Percentiles rank a stretch among this genome's conserved stretches.
phyloP scores from a whole-genome alignment of 2,113 vertebrate genomes.

The Lonchura striata region DNA sequence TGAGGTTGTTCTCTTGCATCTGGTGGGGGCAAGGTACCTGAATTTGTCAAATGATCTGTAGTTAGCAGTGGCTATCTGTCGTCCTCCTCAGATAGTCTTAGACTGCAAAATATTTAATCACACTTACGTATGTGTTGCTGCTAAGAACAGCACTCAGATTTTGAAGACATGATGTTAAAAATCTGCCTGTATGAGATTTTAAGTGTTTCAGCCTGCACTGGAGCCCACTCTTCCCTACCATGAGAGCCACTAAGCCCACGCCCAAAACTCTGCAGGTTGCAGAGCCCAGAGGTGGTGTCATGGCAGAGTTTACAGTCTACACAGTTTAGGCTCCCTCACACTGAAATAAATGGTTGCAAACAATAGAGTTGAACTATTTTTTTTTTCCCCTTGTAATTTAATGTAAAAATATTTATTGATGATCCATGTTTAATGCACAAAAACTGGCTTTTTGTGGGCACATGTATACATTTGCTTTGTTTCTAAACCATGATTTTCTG shows the following conservation, averaged over 20 bases:
- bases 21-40: neutral
- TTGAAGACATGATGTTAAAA: neutral
- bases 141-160: neutral
- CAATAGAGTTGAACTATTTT: neutral
- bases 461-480: neutral
- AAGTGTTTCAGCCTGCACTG: neutral
- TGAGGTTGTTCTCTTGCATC: neutral
- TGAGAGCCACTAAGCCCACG: rapidly evolving
- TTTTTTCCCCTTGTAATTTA: neutral
- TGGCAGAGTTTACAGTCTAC: neutral
- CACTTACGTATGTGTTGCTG: neutral
- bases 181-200: neutral
- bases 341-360: neutral
- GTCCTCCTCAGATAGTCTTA: neutral
- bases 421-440: neutral
- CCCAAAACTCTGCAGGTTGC: neutral
- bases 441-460: neutral
- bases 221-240: neutral
- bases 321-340: neutral
- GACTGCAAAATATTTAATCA: neutral
- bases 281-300: neutral
- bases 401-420: neutral
- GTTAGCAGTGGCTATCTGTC: neutral
- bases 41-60: neutral
- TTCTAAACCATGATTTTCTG: neutral